phyloP scores from a whole-genome alignment of 2,888 invertebrate genomes.

The Orchesella flavescens region DNA sequence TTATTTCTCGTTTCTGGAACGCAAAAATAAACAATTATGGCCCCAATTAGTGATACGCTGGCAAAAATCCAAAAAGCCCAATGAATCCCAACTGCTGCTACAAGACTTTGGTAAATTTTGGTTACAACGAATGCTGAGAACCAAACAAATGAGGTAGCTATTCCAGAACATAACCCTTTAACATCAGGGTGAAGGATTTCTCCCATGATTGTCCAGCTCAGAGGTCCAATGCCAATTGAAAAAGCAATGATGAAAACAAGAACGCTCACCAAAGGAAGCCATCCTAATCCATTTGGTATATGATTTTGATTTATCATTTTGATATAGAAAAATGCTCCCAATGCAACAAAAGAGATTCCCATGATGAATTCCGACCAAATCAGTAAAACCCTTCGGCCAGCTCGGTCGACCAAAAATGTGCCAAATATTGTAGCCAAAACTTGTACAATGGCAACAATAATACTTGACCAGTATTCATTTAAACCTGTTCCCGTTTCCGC shows the following conservation, averaged over 20 bases:
- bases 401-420: slow-evolving; percentile 83
- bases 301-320: slow-evolving; percentile 43
- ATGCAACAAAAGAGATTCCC: slow-evolving; percentile 80
- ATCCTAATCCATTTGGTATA: slow-evolving; percentile 77
- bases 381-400: slow-evolving; percentile 85
- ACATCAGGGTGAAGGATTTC: slow-evolving; percentile 84
- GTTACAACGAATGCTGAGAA: slow-evolving; percentile 79
- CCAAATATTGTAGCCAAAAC: slow-evolving; percentile 76
- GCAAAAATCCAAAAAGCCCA: slow-evolving; percentile 68
- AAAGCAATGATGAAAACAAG: slow-evolving; percentile 87
- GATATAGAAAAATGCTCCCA: slow-evolving; percentile 84
- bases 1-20: slow-evolving; percentile 70
- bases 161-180: slow-evolving; percentile 80
- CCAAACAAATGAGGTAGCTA: slow-evolving; percentile 86
- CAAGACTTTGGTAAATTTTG: slow-evolving; percentile 68
- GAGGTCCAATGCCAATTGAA: slow-evolving; percentile 82
- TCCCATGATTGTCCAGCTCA: slow-evolving; percentile 89
- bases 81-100: slow-evolving; percentile 52
- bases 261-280: slow-evolving; percentile 83
- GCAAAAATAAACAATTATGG: slow-evolving; percentile 58
- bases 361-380: slow-evolving; percentile 84
- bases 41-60: slow-evolving; percentile 51
- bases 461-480: slow-evolving; percentile 78
- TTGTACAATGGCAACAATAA: slow-evolving; percentile 78
- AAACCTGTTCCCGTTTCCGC: slow-evolving; percentile 80